Percentiles rank a stretch among this genome's conserved stretches.
phyloP scores from a whole-genome alignment of 2,888 invertebrate species.

The Rhamnusium bicolor region DNA sequence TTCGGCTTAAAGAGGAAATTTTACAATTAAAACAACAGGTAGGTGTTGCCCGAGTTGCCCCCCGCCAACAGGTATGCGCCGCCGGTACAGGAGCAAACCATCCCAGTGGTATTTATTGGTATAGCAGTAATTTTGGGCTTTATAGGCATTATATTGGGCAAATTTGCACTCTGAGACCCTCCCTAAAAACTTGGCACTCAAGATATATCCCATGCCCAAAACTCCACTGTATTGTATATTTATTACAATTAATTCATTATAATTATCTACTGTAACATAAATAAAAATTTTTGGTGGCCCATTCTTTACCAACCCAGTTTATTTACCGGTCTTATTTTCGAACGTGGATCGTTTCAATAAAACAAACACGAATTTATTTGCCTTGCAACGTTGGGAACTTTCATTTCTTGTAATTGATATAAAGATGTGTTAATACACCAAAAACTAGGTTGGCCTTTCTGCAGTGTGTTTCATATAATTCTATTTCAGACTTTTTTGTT shows the following conservation, averaged over 20 bases:
- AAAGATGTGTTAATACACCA: conserved; percentile 39
- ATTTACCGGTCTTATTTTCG: conserved; percentile 14
- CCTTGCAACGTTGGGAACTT: conserved; percentile 37
- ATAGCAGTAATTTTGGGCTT: conserved; percentile 80
- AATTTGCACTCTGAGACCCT: conserved; percentile 84
- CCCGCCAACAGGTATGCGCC: conserved; percentile 74
- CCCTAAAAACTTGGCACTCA: conserved; percentile 49
- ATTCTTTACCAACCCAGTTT: conserved; percentile 30
- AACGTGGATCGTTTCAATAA: not conserved
- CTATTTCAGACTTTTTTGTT: conserved; percentile 45
- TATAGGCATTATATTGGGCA: conserved; percentile 84
- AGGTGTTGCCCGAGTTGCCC: conserved; percentile 58
- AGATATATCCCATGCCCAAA: conserved; percentile 49
- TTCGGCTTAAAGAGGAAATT: conserved; percentile 85
- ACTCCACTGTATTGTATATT: conserved; percentile 66
- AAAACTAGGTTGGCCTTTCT: conserved; percentile 50
- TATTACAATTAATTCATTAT: conserved; percentile 65
- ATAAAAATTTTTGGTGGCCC: conserved; percentile 58
- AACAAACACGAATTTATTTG: conserved; percentile 34
- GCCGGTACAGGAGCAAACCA: conserved; percentile 75
- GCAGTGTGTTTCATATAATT: conserved; percentile 56
- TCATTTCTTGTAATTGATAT: conserved; percentile 41
- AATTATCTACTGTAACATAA: conserved; percentile 64
- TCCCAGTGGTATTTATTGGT: conserved; percentile 78
- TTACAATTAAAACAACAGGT: conserved; percentile 75